These are phyloP conservation scores for Phyllostomus discolor DNA, from an alignment of 2,113 vertebrate species.

Conservation along the genomic window DNA sequence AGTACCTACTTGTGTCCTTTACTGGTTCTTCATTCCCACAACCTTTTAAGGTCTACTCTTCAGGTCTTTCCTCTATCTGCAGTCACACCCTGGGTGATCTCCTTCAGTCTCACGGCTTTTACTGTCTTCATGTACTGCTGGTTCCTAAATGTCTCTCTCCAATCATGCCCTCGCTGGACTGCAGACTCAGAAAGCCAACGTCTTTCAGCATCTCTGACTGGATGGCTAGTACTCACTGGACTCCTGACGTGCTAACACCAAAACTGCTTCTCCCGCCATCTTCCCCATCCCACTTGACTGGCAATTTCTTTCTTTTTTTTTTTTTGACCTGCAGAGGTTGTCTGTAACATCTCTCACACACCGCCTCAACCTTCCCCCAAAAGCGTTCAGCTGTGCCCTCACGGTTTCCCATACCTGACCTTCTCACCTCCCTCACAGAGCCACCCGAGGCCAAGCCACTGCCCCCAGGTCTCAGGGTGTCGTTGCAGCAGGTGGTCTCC, in stretches of 20 bases:
- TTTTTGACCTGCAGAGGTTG: not conserved
- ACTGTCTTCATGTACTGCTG: not conserved
- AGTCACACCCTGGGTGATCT: not conserved
- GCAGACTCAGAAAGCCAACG: not conserved
- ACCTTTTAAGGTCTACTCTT: not conserved
- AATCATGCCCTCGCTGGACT: not conserved
- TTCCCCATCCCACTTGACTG: not conserved
- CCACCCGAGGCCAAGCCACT: not conserved
- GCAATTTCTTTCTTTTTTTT: not conserved
- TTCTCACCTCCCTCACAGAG: not conserved
- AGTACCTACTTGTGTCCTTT: not conserved
- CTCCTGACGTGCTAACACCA: not conserved
- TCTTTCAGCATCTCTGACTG: not conserved
- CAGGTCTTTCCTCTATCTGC: not conserved
- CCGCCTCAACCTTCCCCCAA: not conserved
- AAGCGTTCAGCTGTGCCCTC: not conserved
- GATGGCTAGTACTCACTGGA: not conserved
- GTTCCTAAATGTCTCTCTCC: not conserved
- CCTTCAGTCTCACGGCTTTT: not conserved
- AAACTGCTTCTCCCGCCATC: not conserved
- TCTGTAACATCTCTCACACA: not conserved
- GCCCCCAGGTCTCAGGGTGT: fast-evolving
- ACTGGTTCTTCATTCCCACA: not conserved
- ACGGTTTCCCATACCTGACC: not conserved
- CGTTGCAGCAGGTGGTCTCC: not conserved